Conservation (phyloP, 2,888 invertebrate species). For the Apocheima hispidaria region DNA sequence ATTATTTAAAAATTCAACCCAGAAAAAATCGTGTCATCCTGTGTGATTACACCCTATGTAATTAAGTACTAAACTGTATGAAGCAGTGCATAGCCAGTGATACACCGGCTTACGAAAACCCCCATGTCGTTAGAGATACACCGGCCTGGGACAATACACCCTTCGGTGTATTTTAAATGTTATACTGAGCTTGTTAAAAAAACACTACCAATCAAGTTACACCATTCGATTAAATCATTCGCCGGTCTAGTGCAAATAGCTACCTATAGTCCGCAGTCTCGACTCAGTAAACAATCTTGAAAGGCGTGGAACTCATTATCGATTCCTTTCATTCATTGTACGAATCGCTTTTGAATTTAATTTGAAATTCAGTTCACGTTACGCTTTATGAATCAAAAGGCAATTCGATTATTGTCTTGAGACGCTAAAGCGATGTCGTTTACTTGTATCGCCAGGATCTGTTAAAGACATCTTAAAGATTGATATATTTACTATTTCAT, state of each 20-base stretch:
- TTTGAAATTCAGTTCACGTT: constrained; percentile 10
- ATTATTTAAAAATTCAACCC: no score
- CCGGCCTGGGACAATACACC: no score
- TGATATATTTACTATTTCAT: no score
- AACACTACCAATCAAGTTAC: neutral
- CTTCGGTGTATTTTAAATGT: no score
- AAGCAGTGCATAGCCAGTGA: no score
- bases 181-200: no score
- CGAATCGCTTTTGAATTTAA: constrained; percentile 17
- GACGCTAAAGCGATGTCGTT: constrained; percentile 1
- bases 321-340: constrained; percentile 17
- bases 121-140: no score
- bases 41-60: no score
- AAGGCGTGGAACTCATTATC: constrained; percentile 14
- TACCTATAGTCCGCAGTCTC: neutral
- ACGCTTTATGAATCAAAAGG: constrained; percentile 5
- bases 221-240: neutral
- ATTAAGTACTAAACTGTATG: no score
- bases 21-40: no score
- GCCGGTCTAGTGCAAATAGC: neutral
- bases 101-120: no score
- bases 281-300: constrained; percentile 13
- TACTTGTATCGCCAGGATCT: neutral
- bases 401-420: constrained; percentile 5
- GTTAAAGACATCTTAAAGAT: neutral